Evolutionary conservation across 2,797 vertebrate genomes (phyloP).

Genomic region (Australoheros facetus): DNA sequence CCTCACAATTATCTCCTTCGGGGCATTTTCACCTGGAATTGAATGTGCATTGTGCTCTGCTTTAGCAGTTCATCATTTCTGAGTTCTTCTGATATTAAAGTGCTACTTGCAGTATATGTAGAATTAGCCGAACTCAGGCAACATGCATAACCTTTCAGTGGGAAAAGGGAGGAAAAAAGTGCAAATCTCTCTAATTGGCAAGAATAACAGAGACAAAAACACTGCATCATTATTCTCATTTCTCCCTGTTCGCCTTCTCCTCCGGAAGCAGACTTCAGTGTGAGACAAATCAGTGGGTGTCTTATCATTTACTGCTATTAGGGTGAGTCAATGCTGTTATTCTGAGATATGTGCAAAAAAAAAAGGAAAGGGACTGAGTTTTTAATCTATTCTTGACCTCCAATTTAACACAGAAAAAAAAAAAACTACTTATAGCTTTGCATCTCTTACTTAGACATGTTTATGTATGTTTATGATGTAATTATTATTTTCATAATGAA

Average conservation of each 20-base stretch:
- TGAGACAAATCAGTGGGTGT: constrained; percentile 55
- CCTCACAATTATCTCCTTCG: constrained; percentile 34
- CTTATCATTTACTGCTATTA: constrained; percentile 65
- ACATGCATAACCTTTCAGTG: constrained; percentile 52
- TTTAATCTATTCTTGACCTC: constrained; percentile 47
- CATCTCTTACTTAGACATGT: background rate
- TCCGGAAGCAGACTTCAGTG: constrained; percentile 35
- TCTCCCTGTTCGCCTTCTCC: constrained; percentile 23
- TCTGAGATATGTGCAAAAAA: constrained; percentile 39
- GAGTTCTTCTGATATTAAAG: constrained; percentile 43
- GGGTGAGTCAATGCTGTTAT: constrained; percentile 56
- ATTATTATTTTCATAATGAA: background rate
- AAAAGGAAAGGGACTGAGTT: constrained; percentile 15
- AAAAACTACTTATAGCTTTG: constrained; percentile 4
- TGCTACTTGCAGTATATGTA: constrained; percentile 41
- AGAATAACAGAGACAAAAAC: constrained; percentile 48
- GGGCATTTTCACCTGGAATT: constrained; percentile 40
- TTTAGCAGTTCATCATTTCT: constrained; percentile 26
- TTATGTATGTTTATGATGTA: background rate
- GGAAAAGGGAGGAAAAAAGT: background rate
- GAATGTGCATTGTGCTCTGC: constrained; percentile 19
- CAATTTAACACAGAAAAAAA: constrained; percentile 7
- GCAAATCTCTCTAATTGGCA: constrained; percentile 48
- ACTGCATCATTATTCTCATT: constrained; percentile 51
- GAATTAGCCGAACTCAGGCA: constrained; percentile 46